Percentiles rank a stretch among this genome's conserved stretches.
Evolutionary conservation across 1,140 invertebrate genomes (phyloP).

Genomic region (Drosophila rhopaloa): DNA sequence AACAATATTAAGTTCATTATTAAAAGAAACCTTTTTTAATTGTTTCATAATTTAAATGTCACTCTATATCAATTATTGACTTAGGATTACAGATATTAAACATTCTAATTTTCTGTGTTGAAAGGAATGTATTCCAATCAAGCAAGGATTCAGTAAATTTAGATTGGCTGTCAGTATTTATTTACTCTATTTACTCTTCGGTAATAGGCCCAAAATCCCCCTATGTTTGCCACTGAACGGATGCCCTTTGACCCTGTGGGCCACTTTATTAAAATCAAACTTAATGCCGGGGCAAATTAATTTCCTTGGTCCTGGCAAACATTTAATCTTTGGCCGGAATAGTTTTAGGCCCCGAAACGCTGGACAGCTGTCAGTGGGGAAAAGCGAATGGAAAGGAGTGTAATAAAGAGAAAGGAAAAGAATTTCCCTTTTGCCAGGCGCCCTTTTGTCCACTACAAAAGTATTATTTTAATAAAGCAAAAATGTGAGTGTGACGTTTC

Average conservation of each 20-base stretch:
- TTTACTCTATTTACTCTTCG: neutral
- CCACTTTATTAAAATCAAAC: conserved; percentile 83
- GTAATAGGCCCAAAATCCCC: neutral
- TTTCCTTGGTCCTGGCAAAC: conserved; percentile 65
- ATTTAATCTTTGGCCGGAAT: conserved; percentile 63
- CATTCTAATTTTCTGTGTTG: too few species aligned
- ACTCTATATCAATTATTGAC: too few species aligned
- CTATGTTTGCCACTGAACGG: neutral
- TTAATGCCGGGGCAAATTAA: conserved; percentile 72
- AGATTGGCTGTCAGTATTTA: too few species aligned
- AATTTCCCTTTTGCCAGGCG: conserved; percentile 27
- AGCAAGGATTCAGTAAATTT: too few species aligned
- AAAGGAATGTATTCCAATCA: too few species aligned
- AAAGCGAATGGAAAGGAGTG: neutral
- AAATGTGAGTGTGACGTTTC: conserved; percentile 79
- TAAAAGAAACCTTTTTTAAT: too few species aligned
- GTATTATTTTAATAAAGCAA: conserved; percentile 78
- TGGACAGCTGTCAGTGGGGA: conserved; percentile 68
- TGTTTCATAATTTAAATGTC: too few species aligned
- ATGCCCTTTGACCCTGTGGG: conserved; percentile 19
- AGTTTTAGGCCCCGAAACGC: conserved; percentile 24
- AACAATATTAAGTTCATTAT: too few species aligned
- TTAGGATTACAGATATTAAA: too few species aligned
- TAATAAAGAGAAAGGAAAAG: conserved; percentile 6
- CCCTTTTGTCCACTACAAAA: conserved; percentile 48